These are phyloP conservation scores for Dynastes hyllus DNA, from an alignment of 2,888 invertebrate genomes.

Conservation along the genomic window DNA sequence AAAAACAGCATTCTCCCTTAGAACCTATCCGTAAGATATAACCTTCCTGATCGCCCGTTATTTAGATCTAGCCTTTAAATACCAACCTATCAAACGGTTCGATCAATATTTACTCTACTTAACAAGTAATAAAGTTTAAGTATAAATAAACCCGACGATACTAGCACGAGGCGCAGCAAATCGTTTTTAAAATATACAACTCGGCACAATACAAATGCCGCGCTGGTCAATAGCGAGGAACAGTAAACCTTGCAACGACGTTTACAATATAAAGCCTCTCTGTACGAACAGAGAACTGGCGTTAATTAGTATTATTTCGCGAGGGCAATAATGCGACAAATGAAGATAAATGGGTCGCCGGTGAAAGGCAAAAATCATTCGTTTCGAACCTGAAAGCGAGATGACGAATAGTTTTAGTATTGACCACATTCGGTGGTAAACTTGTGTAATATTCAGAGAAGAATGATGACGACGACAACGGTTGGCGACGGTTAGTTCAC, in stretches of 20 bases:
- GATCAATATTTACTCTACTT: constrained; percentile 9
- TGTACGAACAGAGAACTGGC: neutral
- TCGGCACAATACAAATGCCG: neutral
- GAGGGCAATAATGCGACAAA: constrained; percentile 6
- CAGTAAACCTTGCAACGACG: neutral
- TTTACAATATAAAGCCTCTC: neutral
- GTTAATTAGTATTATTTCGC: constrained; percentile 5
- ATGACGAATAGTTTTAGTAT: neutral
- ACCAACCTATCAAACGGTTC: constrained; percentile 11
- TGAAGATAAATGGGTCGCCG: constrained; percentile 12
- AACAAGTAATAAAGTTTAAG: constrained; percentile 14
- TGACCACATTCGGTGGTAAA: neutral
- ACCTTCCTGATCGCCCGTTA: too few relatives aligned
- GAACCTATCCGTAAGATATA: too few relatives aligned
- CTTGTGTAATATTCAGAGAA: neutral
- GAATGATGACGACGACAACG: neutral
- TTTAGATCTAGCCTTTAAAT: neutral
- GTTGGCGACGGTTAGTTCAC: neutral
- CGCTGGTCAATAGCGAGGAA: neutral
- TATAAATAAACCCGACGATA: constrained; percentile 1
- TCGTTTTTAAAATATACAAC: constrained; percentile 12
- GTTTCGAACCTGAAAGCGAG: neutral
- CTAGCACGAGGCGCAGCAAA: neutral
- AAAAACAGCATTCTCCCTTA: too few relatives aligned
- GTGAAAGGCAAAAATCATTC: neutral